phyloP scores from a whole-genome alignment of 2,888 invertebrate species.

The Acrocera orbiculus region DNA sequence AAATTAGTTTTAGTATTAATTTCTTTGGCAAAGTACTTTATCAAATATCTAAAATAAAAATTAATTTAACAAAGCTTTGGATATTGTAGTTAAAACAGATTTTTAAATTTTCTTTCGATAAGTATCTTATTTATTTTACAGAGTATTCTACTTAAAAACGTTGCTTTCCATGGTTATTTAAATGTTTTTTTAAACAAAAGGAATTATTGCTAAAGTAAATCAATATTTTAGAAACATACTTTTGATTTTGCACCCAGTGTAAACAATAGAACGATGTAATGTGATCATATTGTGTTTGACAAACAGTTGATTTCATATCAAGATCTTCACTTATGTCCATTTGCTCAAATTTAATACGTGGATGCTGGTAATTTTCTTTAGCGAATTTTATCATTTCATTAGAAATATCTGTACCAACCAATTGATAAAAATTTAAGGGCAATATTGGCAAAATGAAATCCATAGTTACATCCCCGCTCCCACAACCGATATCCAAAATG shows the following conservation, averaged over 20 bases:
- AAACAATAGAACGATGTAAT: conserved; percentile 61
- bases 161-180: too few species aligned
- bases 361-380: conserved; percentile 33
- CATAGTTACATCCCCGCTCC: conserved; percentile 50
- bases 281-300: conserved; percentile 40
- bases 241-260: conserved; percentile 60
- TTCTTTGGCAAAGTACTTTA: too few species aligned
- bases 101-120: too few species aligned
- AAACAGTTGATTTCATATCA: conserved; percentile 17
- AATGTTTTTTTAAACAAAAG: too few species aligned
- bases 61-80: too few species aligned
- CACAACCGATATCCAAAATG: conserved; percentile 57
- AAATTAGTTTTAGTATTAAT: too few species aligned
- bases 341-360: conserved; percentile 32
- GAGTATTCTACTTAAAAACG: too few species aligned
- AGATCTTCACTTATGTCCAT: conserved; percentile 39
- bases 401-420: conserved; percentile 53
- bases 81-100: too few species aligned
- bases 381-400: conserved; percentile 53
- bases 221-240: conserved; percentile 31
- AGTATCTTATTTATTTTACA: too few species aligned
- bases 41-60: too few species aligned
- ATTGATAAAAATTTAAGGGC: conserved; percentile 34
- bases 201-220: too few species aligned
- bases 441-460: conserved; percentile 44